These are phyloP conservation scores for Drosophila helvetica DNA, from an alignment of 2,888 invertebrate species.

Conservation along the genomic window DNA sequence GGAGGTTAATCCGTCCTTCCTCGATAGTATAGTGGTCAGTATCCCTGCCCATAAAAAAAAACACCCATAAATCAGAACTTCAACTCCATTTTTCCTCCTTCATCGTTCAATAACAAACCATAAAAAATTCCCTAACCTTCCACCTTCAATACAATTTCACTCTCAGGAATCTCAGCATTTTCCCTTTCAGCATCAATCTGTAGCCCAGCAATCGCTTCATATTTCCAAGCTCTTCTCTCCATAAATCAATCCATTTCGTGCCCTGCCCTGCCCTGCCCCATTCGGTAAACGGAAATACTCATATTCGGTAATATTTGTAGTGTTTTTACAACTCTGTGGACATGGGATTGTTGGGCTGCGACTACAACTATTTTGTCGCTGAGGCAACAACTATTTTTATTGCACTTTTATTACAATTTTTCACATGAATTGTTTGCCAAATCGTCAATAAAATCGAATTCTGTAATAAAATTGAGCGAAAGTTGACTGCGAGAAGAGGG, in stretches of 20 bases:
- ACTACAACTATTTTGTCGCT: constrained; percentile 43
- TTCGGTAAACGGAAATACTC: too few species aligned
- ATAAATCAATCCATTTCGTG: constrained; percentile 32
- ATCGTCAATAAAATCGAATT: constrained; percentile 39
- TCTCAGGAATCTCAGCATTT: constrained; percentile 16
- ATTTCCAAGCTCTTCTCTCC: neutral
- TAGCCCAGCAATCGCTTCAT: neutral
- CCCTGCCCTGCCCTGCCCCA: too few species aligned
- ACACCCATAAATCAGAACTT: neutral
- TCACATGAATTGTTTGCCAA: constrained; percentile 70
- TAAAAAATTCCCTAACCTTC: neutral
- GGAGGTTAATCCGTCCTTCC: too few species aligned
- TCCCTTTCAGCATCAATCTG: constrained; percentile 6
- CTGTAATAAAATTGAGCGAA: constrained; percentile 28
- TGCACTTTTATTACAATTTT: constrained; percentile 77
- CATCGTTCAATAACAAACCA: neutral
- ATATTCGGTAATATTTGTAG: constrained; percentile 23
- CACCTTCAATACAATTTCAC: constrained; percentile 15
- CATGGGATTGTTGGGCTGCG: constrained; percentile 32
- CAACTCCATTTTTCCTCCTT: neutral
- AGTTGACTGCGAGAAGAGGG: neutral
- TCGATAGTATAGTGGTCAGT: too few species aligned
- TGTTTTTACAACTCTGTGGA: constrained; percentile 26
- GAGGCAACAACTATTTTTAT: constrained; percentile 55
- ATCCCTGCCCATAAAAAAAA: too few species aligned